Percentiles rank a stretch among this genome's conserved stretches.
Conservation (phyloP, 2,113 vertebrate genomes). For the Lasiurus cinereus region DNA sequence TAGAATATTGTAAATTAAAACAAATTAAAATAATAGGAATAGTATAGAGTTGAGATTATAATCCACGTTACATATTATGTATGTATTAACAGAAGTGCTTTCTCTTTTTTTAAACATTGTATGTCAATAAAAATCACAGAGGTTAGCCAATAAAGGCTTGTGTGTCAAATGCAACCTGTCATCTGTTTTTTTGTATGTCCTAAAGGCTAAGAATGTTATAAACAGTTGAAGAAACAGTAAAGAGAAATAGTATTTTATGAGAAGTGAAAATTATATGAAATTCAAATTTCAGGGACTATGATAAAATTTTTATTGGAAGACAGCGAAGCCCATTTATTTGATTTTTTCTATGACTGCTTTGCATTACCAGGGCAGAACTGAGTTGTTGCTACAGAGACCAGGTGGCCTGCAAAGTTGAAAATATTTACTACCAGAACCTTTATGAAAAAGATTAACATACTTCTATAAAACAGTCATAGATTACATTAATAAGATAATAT, state of each 20-base stretch:
- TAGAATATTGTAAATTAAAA: neutral
- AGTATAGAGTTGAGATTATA: neutral
- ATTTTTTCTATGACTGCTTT: neutral
- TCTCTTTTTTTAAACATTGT: neutral
- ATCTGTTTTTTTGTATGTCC: neutral
- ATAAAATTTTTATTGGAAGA: neutral
- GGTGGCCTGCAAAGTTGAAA: neutral
- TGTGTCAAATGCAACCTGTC: neutral
- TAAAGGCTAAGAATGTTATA: neutral
- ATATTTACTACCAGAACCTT: neutral
- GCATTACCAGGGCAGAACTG: neutral
- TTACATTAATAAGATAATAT: conserved; percentile 27
- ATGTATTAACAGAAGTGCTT: neutral
- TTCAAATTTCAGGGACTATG: neutral
- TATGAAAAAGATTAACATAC: neutral
- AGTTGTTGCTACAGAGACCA: neutral
- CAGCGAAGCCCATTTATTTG: neutral
- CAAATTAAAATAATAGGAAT: neutral
- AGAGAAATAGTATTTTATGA: neutral
- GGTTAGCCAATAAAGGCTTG: fast-evolving
- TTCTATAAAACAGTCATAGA: neutral
- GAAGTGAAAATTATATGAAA: neutral
- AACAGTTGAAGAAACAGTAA: neutral
- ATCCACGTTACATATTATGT: neutral
- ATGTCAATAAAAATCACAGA: neutral